Evolutionary conservation across 2,797 vertebrate species (phyloP).

Genomic region (Hemitrygon akajei): DNA sequence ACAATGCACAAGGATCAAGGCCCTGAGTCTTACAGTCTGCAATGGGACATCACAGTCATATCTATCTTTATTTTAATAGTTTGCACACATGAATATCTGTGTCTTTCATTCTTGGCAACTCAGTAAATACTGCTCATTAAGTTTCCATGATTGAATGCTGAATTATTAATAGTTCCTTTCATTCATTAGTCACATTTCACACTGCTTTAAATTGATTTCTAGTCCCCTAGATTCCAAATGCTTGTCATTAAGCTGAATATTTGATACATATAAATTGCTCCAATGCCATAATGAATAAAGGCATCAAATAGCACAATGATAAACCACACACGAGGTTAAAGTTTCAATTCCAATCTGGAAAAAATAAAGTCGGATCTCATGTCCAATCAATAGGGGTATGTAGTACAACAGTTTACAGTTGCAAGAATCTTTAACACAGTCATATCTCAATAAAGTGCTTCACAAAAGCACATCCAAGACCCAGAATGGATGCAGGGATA

Average conservation of each 20-base stretch:
- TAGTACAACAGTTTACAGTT: neutral
- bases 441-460: neutral
- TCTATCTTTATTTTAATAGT: neutral
- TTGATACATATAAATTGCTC: constrained; percentile 7
- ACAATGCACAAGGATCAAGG: neutral
- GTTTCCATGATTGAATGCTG: constrained; percentile 23
- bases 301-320: neutral
- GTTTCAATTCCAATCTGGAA: neutral
- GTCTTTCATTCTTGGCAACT: neutral
- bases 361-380: neutral
- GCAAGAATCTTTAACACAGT: neutral
- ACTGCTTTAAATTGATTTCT: neutral
- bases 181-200: neutral
- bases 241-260: constrained; percentile 10
- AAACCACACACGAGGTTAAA: neutral
- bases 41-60: neutral
- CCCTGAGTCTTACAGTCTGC: neutral
- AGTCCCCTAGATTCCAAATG: neutral
- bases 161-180: neutral
- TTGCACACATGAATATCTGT: constrained; percentile 13
- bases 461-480: neutral
- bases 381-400: neutral
- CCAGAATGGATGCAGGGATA: neutral
- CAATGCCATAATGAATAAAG: neutral
- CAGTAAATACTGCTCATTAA: constrained; percentile 29